Conservation (phyloP, 2,888 invertebrate genomes). For the Scrobipalpa costella region DNA sequence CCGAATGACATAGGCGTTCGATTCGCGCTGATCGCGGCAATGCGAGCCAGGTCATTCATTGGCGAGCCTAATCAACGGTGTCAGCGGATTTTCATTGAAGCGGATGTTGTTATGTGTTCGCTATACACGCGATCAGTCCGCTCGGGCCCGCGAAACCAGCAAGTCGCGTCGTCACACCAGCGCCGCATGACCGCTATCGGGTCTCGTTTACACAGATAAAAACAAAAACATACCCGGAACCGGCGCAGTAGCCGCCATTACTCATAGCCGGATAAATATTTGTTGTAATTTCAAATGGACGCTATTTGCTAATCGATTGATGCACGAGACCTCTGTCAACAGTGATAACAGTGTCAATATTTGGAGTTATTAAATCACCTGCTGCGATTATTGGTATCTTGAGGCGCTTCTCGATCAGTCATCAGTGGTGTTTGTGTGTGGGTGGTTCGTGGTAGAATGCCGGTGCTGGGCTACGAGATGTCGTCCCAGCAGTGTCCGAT, state of each 20-base stretch:
- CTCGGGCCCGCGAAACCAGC: slow-evolving; percentile 47
- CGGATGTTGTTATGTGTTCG: slow-evolving; percentile 51
- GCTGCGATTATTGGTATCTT: slow-evolving; percentile 44
- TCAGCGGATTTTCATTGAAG: slow-evolving; percentile 54
- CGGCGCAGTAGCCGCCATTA: slow-evolving; percentile 35
- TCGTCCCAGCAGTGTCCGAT: slow-evolving; percentile 64
- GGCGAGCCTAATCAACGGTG: slow-evolving; percentile 43
- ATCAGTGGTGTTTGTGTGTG: slow-evolving; percentile 47
- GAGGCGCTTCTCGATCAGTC: slow-evolving; percentile 41
- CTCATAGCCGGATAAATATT: slow-evolving; percentile 47
- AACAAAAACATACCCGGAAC: slow-evolving; percentile 62
- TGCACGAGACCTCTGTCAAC: slow-evolving; percentile 31
- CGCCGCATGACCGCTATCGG: slow-evolving; percentile 55
- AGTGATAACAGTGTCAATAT: slow-evolving; percentile 45
- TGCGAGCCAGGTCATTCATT: slow-evolving; percentile 55
- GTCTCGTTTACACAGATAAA: slow-evolving; percentile 51
- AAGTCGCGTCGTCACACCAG: slow-evolving; percentile 54
- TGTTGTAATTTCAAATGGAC: slow-evolving; percentile 42
- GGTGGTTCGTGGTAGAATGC: slow-evolving; percentile 60
- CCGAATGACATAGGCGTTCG: slow-evolving; percentile 2
- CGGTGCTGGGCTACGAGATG: slow-evolving; percentile 66
- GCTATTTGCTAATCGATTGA: slow-evolving; percentile 30
- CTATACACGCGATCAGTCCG: slow-evolving; percentile 52
- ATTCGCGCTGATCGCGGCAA: slow-evolving; percentile 49
- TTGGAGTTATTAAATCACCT: slow-evolving; percentile 60